phyloP scores from a whole-genome alignment of 35 echinoderm and acorn worm genomes.

The Heliocidaris erythrogramma region DNA sequence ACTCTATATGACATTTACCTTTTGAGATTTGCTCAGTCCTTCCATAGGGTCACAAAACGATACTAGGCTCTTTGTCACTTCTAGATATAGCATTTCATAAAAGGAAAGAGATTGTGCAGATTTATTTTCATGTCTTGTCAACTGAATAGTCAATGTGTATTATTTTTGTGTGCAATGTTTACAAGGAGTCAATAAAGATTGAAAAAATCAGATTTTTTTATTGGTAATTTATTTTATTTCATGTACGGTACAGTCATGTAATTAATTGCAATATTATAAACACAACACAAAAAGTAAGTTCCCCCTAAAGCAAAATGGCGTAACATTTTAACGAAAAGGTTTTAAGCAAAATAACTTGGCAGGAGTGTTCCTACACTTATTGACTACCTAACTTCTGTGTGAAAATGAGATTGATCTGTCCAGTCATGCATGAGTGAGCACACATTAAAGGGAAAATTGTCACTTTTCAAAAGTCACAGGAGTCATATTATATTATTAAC shows the following conservation, averaged over 20 bases:
- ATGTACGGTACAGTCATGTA: background rate
- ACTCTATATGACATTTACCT: too few relatives aligned
- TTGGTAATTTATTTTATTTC: background rate
- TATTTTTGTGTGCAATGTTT: constrained; percentile 13
- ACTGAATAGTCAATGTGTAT: background rate
- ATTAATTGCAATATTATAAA: background rate
- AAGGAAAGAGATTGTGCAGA: background rate
- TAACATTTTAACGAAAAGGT: too few relatives aligned
- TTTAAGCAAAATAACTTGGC: too few relatives aligned
- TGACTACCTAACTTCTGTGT: too few relatives aligned
- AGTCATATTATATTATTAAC: too few relatives aligned
- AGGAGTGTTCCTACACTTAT: too few relatives aligned
- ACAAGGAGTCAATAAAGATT: background rate
- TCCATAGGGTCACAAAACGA: background rate
- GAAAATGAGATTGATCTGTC: too few relatives aligned
- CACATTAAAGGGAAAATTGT: too few relatives aligned
- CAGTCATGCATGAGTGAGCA: too few relatives aligned
- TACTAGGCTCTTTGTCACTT: background rate
- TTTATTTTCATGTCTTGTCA: background rate
- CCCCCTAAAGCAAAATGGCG: too few relatives aligned
- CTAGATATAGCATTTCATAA: background rate
- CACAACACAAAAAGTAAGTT: too few relatives aligned
- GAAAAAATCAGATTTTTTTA: background rate
- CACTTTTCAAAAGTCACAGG: too few relatives aligned
- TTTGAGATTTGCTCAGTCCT: background rate